phyloP scores from a whole-genome alignment of 1,140 invertebrate species.

The Drosophila cardini region DNA sequence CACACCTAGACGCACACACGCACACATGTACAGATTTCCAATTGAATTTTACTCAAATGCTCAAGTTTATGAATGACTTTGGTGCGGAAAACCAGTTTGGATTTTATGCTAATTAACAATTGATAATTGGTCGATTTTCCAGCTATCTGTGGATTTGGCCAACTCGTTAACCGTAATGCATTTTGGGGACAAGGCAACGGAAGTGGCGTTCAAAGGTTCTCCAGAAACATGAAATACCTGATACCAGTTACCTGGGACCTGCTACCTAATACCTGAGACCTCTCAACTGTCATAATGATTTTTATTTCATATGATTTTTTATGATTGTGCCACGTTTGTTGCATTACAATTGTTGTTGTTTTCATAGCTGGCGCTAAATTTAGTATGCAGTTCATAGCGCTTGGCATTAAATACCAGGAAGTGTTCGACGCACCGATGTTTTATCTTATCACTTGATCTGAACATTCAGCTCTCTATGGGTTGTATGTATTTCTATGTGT shows the following conservation, averaged over 20 bases:
- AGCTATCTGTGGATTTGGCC: constrained; percentile 27
- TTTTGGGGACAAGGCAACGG: constrained; percentile 42
- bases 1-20: constrained; percentile 35
- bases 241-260: background rate
- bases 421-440: constrained; percentile 54
- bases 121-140: constrained; percentile 54
- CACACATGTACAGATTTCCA: constrained; percentile 43
- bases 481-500: constrained; percentile 5
- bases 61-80: constrained; percentile 73
- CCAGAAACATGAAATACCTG: background rate
- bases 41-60: constrained; percentile 59
- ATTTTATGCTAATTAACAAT: constrained; percentile 74
- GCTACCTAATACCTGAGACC: background rate
- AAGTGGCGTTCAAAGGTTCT: constrained; percentile 38
- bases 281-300: constrained; percentile 41
- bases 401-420: constrained; percentile 64
- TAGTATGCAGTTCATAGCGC: constrained; percentile 53
- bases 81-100: constrained; percentile 68
- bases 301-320: constrained; percentile 16
- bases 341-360: constrained; percentile 28
- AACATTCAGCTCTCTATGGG: constrained; percentile 21
- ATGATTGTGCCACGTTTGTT: constrained; percentile 3
- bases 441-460: constrained; percentile 66
- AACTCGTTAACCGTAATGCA: background rate
- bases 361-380: constrained; percentile 35